phyloP scores from a whole-genome alignment of 1,140 invertebrate species.

The Drosophila orena region DNA sequence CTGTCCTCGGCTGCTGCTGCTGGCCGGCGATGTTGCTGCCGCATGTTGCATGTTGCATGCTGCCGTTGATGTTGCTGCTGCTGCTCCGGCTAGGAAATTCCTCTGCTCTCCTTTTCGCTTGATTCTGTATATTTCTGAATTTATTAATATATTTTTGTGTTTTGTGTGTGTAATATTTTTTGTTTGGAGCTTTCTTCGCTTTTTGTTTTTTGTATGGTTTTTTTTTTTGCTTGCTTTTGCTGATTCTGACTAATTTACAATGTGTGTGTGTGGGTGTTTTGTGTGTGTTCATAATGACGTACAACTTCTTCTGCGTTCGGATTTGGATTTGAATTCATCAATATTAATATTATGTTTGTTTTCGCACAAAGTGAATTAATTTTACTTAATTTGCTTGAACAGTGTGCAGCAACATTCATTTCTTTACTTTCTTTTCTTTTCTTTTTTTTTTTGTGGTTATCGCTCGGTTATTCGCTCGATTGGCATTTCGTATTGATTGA shows the following conservation, averaged over 20 bases:
- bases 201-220: conserved; percentile 24
- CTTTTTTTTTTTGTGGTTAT: conserved; percentile 43
- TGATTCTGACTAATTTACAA: conserved; percentile 78
- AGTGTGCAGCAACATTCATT: conserved; percentile 54
- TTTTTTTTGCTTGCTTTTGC: conserved; percentile 11
- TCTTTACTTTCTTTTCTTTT: conserved; percentile 39
- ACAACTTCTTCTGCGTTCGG: conserved; percentile 81
- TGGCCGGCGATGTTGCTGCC: conserved; percentile 46
- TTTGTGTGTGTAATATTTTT: conserved; percentile 19
- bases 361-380: conserved; percentile 49
- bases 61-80: conserved; percentile 34
- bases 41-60: conserved; percentile 18
- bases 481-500: conserved; percentile 46
- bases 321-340: conserved; percentile 78
- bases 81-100: conserved; percentile 62
- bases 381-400: conserved; percentile 69
- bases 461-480: conserved; percentile 40
- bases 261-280: conserved; percentile 66
- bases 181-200: conserved; percentile 1
- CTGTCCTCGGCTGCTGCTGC: conserved; percentile 36
- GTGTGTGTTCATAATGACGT: conserved; percentile 78
- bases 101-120: conserved; percentile 51
- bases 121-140: conserved; percentile 30
- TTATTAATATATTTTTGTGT: conserved; percentile 26
- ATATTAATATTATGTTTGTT: conserved; percentile 64